Conservation (phyloP, 2,113 vertebrate species). For the Apus apus region DNA sequence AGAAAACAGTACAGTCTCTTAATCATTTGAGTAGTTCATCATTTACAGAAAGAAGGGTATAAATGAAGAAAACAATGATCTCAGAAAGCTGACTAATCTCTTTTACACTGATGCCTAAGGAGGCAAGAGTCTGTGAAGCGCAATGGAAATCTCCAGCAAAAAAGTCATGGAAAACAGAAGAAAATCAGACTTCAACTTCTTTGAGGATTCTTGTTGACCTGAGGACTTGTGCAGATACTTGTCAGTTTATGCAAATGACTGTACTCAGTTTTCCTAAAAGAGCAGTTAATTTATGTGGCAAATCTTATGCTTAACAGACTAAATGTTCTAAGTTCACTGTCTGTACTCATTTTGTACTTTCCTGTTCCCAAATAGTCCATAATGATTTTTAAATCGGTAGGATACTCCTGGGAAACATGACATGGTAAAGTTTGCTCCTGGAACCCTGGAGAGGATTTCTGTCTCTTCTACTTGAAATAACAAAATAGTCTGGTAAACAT, state of each 20-base stretch:
- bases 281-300: neutral
- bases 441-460: neutral
- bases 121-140: neutral
- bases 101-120: neutral
- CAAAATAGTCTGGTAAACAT: neutral
- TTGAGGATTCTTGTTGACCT: neutral
- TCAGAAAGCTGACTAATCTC: neutral
- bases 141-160: neutral
- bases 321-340: neutral
- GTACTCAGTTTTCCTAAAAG: neutral
- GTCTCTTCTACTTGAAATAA: neutral
- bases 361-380: neutral
- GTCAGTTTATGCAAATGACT: neutral
- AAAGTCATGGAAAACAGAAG: neutral
- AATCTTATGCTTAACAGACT: neutral
- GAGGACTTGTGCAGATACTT: accelerated
- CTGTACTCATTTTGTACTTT: neutral
- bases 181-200: neutral
- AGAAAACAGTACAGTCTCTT: neutral
- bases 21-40: neutral
- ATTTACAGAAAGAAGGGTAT: neutral
- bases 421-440: neutral
- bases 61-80: neutral
- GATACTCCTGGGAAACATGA: neutral
- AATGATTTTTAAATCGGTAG: neutral